These are phyloP conservation scores for Nerophis lumbriciformis DNA, from an alignment of 2,113 vertebrate species.

Conservation along the genomic window DNA sequence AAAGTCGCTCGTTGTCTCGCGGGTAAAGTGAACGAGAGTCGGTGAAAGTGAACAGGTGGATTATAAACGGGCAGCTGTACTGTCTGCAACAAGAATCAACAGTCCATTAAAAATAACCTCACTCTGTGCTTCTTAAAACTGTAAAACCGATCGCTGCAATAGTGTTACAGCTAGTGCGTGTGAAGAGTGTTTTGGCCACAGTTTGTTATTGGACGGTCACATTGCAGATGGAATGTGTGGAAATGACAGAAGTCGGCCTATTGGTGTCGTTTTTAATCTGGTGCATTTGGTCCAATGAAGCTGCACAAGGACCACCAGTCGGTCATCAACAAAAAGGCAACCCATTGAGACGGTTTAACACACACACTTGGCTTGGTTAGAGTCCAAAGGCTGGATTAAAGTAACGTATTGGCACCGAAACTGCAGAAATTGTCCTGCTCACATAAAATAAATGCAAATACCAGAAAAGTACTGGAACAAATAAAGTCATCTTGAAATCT, in stretches of 20 bases:
- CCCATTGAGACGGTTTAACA: conserved; percentile 34
- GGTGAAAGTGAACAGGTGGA: conserved; percentile 4
- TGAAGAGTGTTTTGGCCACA: conserved; percentile 12
- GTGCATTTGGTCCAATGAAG: not conserved
- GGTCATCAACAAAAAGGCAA: conserved; percentile 55
- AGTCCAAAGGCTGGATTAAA: conserved; percentile 46
- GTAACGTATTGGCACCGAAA: conserved; percentile 16
- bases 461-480: too few species aligned
- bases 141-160: conserved; percentile 40
- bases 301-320: conserved; percentile 13
- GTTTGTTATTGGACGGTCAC: conserved; percentile 17
- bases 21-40: conserved; percentile 8
- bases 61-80: conserved; percentile 40
- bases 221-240: conserved; percentile 30
- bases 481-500: too few species aligned
- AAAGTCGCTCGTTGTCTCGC: conserved; percentile 9
- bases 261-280: conserved; percentile 1
- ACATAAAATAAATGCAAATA: too few species aligned
- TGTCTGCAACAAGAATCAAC: conserved; percentile 23
- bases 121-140: conserved; percentile 33
- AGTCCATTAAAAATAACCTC: conserved; percentile 30
- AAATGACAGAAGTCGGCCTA: conserved; percentile 8
- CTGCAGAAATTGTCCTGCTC: not conserved
- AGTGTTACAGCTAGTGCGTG: conserved; percentile 55
- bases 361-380: conserved; percentile 12